phyloP scores from a whole-genome alignment of 2,797 vertebrate genomes.

The Parambassis ranga region DNA sequence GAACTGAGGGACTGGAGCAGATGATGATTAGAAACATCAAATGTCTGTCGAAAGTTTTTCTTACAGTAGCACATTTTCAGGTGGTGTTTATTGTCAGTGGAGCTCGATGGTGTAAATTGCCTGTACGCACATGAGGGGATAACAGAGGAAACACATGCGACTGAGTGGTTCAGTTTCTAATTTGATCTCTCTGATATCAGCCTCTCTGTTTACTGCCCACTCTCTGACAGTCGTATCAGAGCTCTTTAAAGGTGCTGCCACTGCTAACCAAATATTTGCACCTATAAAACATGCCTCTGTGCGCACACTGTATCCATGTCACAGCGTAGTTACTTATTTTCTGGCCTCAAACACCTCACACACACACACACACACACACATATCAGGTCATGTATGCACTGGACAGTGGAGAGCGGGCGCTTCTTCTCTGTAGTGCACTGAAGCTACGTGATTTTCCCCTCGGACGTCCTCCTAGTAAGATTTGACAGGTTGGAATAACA shows the following conservation, averaged over 20 bases:
- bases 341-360: too few relatives aligned
- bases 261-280: neutral
- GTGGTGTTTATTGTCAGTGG: neutral
- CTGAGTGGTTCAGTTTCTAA: neutral
- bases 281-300: neutral
- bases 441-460: too few relatives aligned
- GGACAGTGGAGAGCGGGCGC: too few relatives aligned
- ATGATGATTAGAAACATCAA: too few relatives aligned
- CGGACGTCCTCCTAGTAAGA: neutral
- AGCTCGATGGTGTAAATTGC: neutral
- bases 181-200: neutral
- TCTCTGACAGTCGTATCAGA: neutral
- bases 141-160: neutral
- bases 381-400: too few relatives aligned
- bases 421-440: too few relatives aligned
- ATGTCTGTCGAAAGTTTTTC: too few relatives aligned
- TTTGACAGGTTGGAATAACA: conserved; percentile 2
- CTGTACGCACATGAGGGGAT: neutral
- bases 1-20: too few relatives aligned
- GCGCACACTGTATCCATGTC: neutral
- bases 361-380: too few relatives aligned
- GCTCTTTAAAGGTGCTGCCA: neutral
- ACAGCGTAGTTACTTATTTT: too few relatives aligned
- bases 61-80: too few relatives aligned
- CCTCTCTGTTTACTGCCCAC: neutral